Evolutionary conservation across 2,888 invertebrate genomes (phyloP), one percentile per base, ranked within the genome.

Genomic region (Pomacea canaliculata): DNA sequence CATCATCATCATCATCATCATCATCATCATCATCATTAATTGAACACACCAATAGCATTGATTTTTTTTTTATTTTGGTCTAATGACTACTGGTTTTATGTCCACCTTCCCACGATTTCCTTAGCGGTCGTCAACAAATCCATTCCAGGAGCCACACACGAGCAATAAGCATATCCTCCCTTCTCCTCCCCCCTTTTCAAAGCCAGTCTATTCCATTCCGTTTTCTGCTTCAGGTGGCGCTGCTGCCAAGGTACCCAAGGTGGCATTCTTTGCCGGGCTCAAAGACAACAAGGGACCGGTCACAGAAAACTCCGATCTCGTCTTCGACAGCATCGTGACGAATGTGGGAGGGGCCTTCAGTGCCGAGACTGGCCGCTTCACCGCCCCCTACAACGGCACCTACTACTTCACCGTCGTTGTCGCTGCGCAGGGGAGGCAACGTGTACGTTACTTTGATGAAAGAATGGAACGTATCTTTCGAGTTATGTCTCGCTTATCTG

Each of bases 251-350:
- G 76, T 79, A 12, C 82, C 82, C 37, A 86, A 84, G 73, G 83
- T 89, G 51, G 89, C 90, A 8, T 90, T 90, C 83, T 90, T 88
- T 81, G 89, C 84, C 19, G 90, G 90, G 19, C 81, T 90, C 23
- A 83, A 85, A 23, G 83, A 86, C 73, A 90, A 90, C 83, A 79
- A 83, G 65, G 89, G 89, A 4, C 87, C 87, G 1, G 82, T 89
- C 10, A 84, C 83, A 27, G 79, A 83, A 49, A 85, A 87, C 82
- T 81, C 83, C 9, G 87, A 88, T 77, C 85, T 89, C 63, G 69
- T 85, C 48, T 89, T 89, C 79, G 89, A 89, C 79, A 84, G 85
- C 56, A 85, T 90, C 60, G 78, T 90, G 71, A 89, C 90, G 27
- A 90, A 90, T 76, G 79, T 88, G 46, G 90, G 90, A 8, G 83